Evolutionary conservation across 2,113 vertebrate genomes (phyloP), one percentile per base, ranked within the genome.

Genomic region (Spilogale gracilis): DNA sequence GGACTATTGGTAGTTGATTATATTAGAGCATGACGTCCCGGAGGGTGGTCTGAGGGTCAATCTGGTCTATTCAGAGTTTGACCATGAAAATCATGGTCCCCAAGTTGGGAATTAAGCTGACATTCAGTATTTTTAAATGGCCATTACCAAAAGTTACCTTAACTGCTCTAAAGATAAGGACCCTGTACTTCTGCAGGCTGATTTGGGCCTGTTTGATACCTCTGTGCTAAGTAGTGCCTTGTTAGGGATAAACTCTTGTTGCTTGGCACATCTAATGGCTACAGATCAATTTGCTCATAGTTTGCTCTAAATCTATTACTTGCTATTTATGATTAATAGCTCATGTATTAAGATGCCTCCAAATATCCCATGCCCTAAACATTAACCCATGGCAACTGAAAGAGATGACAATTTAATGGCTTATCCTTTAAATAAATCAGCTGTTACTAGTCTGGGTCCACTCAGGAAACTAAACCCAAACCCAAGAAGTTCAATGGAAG

Each of bases 361-460:
- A 89, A 95, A 81, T 71, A 81, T 23, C 60, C 30, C 18, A 23
- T 76, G 25, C 52, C 58, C 88, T 90, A 71, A 78, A 83, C 32
- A 63, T 89, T 96, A 92, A 94, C 60, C 67, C 38, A 48, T 32
- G 52, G 10, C 58, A 95, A 48, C 43, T 48, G 27, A 85, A 93
- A 89, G 56, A 92, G 13, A 61, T 52, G 27, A 45, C 38, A 92
- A 50, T 45, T 85, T 81, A 81, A 61, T 92, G 54, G 30, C 45
- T 96, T 92, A 50, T 38, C 92, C 56, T 45, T 88, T 9, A 83
- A 78, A 81, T 43, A 92, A 95, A 74, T 65, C 45, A 80, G n/a
- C 20, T 89, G 18, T 56, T 50, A 52, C 58, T 27, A 43, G 1
- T 63, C 18, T 61, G 12, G 6, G 65, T 82, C 9, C 8, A 52